Percentiles rank a stretch among this genome's conserved stretches.
Evolutionary conservation across 2,797 vertebrate species (phyloP).

Genomic region (Odontamblyopus rebecca): DNA sequence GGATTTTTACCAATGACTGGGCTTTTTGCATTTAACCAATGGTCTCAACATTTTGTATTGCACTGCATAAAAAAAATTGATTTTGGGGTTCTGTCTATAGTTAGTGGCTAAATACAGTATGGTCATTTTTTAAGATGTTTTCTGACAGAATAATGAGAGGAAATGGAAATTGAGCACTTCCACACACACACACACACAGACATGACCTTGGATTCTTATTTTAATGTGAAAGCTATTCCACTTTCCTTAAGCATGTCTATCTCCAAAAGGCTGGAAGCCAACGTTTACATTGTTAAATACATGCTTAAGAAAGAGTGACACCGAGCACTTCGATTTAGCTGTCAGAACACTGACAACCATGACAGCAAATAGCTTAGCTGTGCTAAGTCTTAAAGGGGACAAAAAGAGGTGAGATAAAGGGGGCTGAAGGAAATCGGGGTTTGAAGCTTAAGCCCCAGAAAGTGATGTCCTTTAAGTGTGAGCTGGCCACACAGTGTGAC

Average conservation of each 20-base stretch:
- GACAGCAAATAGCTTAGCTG: conserved; percentile 55
- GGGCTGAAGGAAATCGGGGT: conserved; percentile 60
- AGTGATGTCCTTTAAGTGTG: conserved; percentile 65
- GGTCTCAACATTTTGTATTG: background rate
- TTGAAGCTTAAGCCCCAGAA: conserved; percentile 65
- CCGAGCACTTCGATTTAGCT: conserved; percentile 52
- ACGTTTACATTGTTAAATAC: conserved; percentile 16
- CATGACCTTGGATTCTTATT: background rate
- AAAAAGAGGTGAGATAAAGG: conserved; percentile 65
- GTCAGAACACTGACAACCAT: conserved; percentile 54
- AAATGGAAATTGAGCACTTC: background rate
- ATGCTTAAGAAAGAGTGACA: conserved; percentile 27
- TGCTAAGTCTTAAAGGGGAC: conserved; percentile 57
- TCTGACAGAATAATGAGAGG: background rate
- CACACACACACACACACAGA: background rate
- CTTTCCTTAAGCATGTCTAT: background rate
- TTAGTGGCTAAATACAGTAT: background rate
- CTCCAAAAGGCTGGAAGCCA: background rate
- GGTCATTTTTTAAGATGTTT: background rate
- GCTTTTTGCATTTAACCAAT: background rate
- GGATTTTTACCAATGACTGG: background rate
- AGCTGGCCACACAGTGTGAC: conserved; percentile 57
- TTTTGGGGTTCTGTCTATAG: background rate
- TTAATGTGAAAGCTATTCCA: background rate
- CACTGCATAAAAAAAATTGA: background rate